Evolutionary conservation across 1,140 invertebrate species (phyloP).

Genomic region (Delia radicum): DNA sequence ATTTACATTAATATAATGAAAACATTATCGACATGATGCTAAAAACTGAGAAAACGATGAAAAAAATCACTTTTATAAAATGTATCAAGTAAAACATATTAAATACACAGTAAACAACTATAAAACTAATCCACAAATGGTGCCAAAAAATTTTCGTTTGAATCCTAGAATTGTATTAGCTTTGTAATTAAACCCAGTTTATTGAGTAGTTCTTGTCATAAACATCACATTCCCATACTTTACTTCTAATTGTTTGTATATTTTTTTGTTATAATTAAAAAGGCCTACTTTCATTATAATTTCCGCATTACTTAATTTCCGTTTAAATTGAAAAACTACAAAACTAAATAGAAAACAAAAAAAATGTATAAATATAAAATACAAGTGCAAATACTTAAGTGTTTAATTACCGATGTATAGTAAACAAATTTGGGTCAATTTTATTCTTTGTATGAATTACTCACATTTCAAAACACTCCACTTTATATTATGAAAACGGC

Average conservation of each 20-base stretch:
- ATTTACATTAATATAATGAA: too few species aligned
- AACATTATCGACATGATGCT: too few species aligned
- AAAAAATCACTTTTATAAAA: too few species aligned
- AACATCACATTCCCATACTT: too few species aligned
- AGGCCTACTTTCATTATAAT: neutral
- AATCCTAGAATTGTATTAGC: too few species aligned
- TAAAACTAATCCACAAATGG: too few species aligned
- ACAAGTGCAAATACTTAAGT: neutral
- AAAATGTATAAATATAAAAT: neutral
- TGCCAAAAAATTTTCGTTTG: too few species aligned
- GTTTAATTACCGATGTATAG: neutral
- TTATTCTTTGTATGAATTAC: neutral
- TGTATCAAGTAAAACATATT: too few species aligned
- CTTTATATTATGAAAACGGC: neutral
- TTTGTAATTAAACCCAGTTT: too few species aligned
- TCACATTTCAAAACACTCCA: neutral
- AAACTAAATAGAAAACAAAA: neutral
- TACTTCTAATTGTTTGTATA: neutral
- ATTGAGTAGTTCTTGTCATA: too few species aligned
- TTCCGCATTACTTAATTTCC: neutral
- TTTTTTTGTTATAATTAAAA: neutral
- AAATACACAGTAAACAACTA: too few species aligned
- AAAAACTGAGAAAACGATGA: too few species aligned
- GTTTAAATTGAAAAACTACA: neutral
- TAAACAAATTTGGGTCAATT: neutral